Base-by-base conservation (phyloP, 2,888 invertebrate genomes). In the Lasioglossum lativentre region DNA sequence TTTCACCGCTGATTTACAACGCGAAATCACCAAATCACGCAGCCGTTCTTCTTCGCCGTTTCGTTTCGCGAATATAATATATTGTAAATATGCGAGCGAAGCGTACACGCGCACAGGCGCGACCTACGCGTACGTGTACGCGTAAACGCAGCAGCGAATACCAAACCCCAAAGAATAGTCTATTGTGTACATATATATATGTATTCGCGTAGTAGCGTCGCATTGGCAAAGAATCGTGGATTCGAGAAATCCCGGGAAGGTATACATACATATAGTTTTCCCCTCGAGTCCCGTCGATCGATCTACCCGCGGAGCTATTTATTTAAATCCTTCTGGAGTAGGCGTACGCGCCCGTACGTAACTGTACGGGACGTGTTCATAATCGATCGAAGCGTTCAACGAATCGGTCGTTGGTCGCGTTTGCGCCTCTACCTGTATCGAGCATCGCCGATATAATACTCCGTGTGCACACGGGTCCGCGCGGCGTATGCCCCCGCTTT, bases 121-220 rank as follows among this genome's bases (percentile, higher is more conserved):
- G 66, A 74, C 30, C 3, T 68, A 47, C 56, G 19, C 47, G 66
- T 52, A 30, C 47, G 4, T 10, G 63, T 73, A 45, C 66, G 23
- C 56, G 47, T 66, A 72, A 40, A 40, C 70, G 78, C 71, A 27
- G 59, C 56, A 85, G 63, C 82, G 74, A 75, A 85, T 73, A 72
- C 56, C 19, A 19, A 10, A 27, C 45, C 71, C 71, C 42, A 71
- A 90, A 88, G 87, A 85, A 82, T 85, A 89, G 87, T 86, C 78
- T 83, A 80, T 86, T 12, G 73, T n/a, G 27, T 27, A 42, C n/a
- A 47, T 38, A 30, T 8, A 47, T 38, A 30, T 8, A 23, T n/a
- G 66, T 38, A 23, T 30, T 4, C 27, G 71, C 4, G 59, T 40
- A 23, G 70, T 14, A 70, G 38, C 70, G 16, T 47, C 34, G 42